A percentile compares a stretch with the other conserved stretches of the same genome.
phyloP scores from a whole-genome alignment of 2,888 invertebrate species.

The Athalia cordata region DNA sequence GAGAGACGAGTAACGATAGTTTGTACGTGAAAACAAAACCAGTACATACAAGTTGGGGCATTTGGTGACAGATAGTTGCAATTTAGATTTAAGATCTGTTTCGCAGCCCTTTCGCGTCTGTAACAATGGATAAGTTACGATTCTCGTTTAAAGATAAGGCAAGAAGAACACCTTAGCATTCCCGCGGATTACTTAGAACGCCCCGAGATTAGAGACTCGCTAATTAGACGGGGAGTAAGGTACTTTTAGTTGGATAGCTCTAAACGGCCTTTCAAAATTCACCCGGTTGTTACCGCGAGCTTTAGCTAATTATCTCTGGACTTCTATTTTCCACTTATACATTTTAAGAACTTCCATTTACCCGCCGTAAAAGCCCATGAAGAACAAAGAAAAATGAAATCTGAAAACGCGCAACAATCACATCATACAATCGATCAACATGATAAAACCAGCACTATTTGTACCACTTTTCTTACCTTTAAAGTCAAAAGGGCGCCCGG shows the following conservation, averaged over 20 bases:
- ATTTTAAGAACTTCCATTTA: not conserved
- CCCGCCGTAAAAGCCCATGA: not conserved
- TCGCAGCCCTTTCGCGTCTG: slow-evolving; percentile 49
- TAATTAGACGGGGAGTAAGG: slow-evolving; percentile 14
- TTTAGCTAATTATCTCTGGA: not conserved
- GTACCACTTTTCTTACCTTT: slow-evolving; percentile 60
- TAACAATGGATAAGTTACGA: slow-evolving; percentile 42
- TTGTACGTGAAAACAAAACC: not conserved
- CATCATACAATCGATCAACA: too few species aligned
- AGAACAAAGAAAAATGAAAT: not conserved
- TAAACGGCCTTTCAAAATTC: not conserved
- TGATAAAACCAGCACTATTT: too few species aligned
- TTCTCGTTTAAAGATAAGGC: slow-evolving; percentile 36
- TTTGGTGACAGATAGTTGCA: slow-evolving; percentile 66
- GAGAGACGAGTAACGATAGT: not conserved
- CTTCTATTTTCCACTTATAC: too few species aligned
- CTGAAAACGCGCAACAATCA: not conserved
- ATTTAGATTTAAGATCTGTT: slow-evolving; percentile 71
- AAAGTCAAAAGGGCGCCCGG: slow-evolving; percentile 67
- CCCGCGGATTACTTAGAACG: slow-evolving; percentile 31
- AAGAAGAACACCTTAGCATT: slow-evolving; percentile 29
- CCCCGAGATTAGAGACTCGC: slow-evolving; percentile 21
- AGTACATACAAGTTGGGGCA: not conserved
- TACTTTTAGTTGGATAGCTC: not conserved
- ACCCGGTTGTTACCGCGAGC: not conserved